These are phyloP conservation scores for Clistopyga incitator DNA, from an alignment of 2,888 invertebrate genomes.

Conservation along the genomic window DNA sequence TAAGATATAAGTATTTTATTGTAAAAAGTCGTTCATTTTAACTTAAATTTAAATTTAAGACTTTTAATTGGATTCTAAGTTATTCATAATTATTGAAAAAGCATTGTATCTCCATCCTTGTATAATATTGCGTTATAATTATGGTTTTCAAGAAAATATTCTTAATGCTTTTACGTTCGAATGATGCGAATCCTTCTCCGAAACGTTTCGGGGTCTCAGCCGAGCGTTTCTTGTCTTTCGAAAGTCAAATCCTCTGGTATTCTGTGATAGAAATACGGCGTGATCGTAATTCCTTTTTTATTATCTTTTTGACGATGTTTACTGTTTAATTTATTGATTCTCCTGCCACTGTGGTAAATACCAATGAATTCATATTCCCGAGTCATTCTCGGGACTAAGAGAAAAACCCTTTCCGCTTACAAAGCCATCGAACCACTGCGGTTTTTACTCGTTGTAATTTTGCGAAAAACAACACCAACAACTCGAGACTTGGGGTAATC, in stretches of 20 bases:
- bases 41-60: too few relatives aligned
- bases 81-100: not conserved
- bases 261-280: conserved; percentile 74
- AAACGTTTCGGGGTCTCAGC: not conserved
- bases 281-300: conserved; percentile 68
- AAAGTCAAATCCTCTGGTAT: conserved; percentile 71
- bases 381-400: conserved; percentile 32
- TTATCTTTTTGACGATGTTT: conserved; percentile 68
- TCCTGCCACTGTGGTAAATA: conserved; percentile 71
- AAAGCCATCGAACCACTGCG: not conserved
- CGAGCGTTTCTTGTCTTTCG: conserved; percentile 19
- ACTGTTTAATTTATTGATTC: conserved; percentile 69
- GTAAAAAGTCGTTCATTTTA: too few relatives aligned
- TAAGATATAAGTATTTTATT: too few relatives aligned
- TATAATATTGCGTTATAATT: not conserved
- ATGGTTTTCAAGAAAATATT: not conserved
- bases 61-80: not conserved
- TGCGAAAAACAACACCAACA: conserved; percentile 8
- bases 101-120: not conserved
- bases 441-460: conserved; percentile 33
- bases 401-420: conserved; percentile 9
- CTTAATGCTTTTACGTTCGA: not conserved
- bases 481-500: conserved; percentile 53
- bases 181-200: not conserved
- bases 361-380: conserved; percentile 60